Evolutionary conservation across 2,113 vertebrate genomes (phyloP), one percentile per base, ranked within the genome.

Genomic region (Oplegnathus fasciatus): DNA sequence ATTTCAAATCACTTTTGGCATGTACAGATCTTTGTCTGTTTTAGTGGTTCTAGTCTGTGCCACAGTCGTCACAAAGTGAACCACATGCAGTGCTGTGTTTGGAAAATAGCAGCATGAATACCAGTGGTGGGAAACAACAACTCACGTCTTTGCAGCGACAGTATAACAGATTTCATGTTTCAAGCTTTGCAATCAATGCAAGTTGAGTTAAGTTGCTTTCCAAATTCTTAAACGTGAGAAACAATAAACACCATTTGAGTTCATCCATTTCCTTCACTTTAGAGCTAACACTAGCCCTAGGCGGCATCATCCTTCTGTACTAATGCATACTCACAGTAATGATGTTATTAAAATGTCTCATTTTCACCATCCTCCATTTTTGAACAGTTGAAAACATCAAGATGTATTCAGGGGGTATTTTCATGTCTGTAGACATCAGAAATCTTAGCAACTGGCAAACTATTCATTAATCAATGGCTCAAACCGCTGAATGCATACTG

Each of bases 401-500:
- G 9, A 30, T 4, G 40, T 18, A 34, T 10, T 42, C 24, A 58
- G 10, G 34, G 15, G 61, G 28, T 58, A 20, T 75, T 75, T 75
- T 64, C 57, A 6, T 32, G 40, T 69, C 48, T 79, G 28, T 11
- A 70, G 17, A 70, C 30, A 20, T 5, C 26, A n/a, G 7, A 55
- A 37, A 34, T 78, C 13, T 46, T 9, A 64, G 65, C 74, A 74
- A 44, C 28, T 15, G n/a, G 54, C 58, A 50, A 67, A 57, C 26
- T 0, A 28, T 57, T 64, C 18, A 37, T 48, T 46, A 61, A 84
- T 81, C 58, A 55, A 11, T 0, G 48, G 50, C 5, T 72, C 32
- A 30, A 62, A 42, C 34, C 6, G 5, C 32, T 77, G 57, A 40
- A 20, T 32, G 5, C 11, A 9, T 67, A 7, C 26, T 57, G 55